Base-by-base conservation (phyloP, 2,888 invertebrate species). In the Amphipoea oculea region DNA sequence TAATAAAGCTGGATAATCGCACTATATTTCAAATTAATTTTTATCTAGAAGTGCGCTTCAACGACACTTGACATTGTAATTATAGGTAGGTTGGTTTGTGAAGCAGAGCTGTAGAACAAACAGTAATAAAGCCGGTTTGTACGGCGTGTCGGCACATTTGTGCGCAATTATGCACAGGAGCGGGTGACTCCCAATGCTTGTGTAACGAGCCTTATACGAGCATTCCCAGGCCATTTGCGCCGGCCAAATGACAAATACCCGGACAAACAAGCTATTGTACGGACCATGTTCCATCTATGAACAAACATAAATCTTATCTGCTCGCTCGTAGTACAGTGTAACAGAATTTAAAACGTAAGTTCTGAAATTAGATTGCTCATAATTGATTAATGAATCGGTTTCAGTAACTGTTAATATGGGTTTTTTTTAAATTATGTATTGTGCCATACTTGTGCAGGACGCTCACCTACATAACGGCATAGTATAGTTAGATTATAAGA, bases 181-280 rank as follows among this genome's bases (percentile, higher is more conserved):
- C 84, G 79, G 78, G 42, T 66, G 69, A 74, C n/a, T 36, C 69
- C 73, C 65, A 73, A 73, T 63, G 79, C 60, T 81, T 87, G 82
- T 73, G 80, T 81, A 76, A 79, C 82, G 82, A 86, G 70, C 81
- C 84, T 73, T 79, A 82, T 76, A 78, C 72, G 86, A 83, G 79
- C 62, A 79, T 78, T 84, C 79, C 87, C 89, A 69, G 67, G 67
- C 78, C 79, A 83, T 89, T 88, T 88, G 83, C 76, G 82, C 84
- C 79, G 83, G 81, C 80, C 89, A 88, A 87, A 89, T 89, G 92
- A 91, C 90, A 91, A 91, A 92, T 90, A 86, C 76, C 78, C 86
- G 89, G 89, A 92, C 91, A 92, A 92, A 93, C 91, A 94, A 91
- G 88, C 90, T 81, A 90, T 92, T 85, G 76, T 81, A 75, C 63